phyloP scores from a whole-genome alignment of 2,113 vertebrate species.

The Astur gentilis region DNA sequence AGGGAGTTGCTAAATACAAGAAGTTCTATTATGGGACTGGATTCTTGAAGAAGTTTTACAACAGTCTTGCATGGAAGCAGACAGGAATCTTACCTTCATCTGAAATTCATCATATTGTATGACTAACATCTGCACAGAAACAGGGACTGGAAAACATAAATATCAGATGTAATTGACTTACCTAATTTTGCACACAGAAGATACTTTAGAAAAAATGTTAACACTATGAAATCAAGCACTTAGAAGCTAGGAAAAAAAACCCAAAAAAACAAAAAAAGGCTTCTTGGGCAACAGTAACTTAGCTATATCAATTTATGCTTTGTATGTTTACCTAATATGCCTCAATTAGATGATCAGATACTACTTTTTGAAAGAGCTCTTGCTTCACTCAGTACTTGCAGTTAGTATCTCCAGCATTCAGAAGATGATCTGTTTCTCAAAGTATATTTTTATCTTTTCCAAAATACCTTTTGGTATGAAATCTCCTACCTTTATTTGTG shows the following conservation, averaged over 20 bases:
- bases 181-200: not conserved
- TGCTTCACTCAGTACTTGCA: not conserved
- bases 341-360: not conserved
- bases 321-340: not conserved
- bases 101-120: accelerated
- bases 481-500: not conserved
- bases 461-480: not conserved
- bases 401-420: not conserved
- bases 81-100: not conserved
- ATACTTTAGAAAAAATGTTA: not conserved
- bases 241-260: not conserved
- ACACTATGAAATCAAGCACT: not conserved
- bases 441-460: not conserved
- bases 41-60: not conserved
- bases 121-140: not conserved
- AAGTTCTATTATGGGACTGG: not conserved
- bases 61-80: not conserved
- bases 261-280: no score
- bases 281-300: not conserved
- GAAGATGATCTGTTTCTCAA: not conserved
- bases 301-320: not conserved
- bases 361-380: not conserved
- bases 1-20: not conserved
- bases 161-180: not conserved
- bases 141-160: not conserved